Base-by-base conservation (phyloP, 2,797 vertebrate species). In the Pampus argenteus region DNA sequence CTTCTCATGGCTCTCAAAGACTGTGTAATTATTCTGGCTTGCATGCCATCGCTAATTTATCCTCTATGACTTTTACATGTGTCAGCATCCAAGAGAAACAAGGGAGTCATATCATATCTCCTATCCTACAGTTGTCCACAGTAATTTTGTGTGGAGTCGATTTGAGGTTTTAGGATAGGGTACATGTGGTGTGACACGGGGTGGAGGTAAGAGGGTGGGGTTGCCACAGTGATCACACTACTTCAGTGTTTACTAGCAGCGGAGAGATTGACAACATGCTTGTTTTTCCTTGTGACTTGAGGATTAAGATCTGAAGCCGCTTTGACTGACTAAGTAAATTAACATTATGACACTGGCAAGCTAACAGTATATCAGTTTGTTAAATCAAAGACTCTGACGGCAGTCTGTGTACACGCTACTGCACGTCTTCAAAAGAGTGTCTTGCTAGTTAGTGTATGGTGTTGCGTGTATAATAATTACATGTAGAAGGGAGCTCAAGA, bases 301-400 rank as follows among this genome's bases (percentile, higher is more conserved):
- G 78, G 88, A 93, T 92, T 93, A 88, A 71, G 86, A 57, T 74
- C 66, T 76, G 88, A 91, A 92, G 88, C 89, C 69, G 73, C 89
- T 94, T 93, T 92, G 79, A 89, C 70, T 55, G 61, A 77, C 82
- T 91, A 91, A 93, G 90, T 89, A 87, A 90, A 93, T 94, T 93
- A 92, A 91, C 88, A 87, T 83, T 80, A 57, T 89, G 91, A 89
- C 88, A 91, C 70, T 77, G 78, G 84, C 76, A 52, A 77, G 83
- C 82, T 78, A 81, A 78, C 69, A 69, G 81, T 75, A 54, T 64
- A 64, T 66, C 57, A 55, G 51, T 82, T 70, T 73, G 50, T 69
- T 78, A 69, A 80, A 86, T 83, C 82, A 88, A 86, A 82, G 68
- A 60, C 49, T 47, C 10, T 17, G 28, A 64, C 70, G 71, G 71